phyloP scores from a whole-genome alignment of 37 sponge, comb jelly and placozoan genomes.

The Aplysina aerophoba region DNA sequence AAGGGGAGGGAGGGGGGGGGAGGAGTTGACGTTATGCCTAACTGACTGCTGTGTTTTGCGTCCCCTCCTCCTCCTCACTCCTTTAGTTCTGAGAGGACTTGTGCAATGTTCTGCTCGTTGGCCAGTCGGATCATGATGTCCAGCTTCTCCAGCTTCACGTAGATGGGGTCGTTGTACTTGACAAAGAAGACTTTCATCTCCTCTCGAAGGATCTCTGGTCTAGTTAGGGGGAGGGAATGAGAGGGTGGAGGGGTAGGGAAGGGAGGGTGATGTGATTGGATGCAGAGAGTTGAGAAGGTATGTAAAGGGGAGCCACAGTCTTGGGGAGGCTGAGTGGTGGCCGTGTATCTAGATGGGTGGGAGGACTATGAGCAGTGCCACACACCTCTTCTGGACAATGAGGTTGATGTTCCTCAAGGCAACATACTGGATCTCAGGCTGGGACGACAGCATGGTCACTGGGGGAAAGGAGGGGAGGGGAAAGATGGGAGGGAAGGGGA shows the following conservation, averaged over 20 bases:
- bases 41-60: no score
- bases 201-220: slow-evolving; percentile 88
- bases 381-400: slow-evolving; percentile 94
- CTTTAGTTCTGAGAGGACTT: slow-evolving; percentile 95
- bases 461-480: slow-evolving; percentile 44
- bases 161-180: slow-evolving; percentile 99
- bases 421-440: slow-evolving; percentile 99
- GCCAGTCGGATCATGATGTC: slow-evolving; percentile 99
- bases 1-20: background rate
- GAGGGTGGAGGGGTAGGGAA: slow-evolving; percentile 5
- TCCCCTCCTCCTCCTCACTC: slow-evolving; percentile 72
- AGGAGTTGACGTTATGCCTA: no score
- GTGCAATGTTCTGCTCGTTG: slow-evolving; percentile 84
- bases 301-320: no score
- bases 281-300: background rate
- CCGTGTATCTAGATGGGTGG: no score
- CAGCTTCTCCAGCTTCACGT: slow-evolving; percentile 98
- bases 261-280: background rate
- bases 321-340: no score
- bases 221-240: slow-evolving; percentile 20
- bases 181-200: slow-evolving; percentile 99
- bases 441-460: slow-evolving; percentile 94
- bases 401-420: slow-evolving; percentile 98
- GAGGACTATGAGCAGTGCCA: background rate
- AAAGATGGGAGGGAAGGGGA: no score